Base-by-base conservation (phyloP, 2,797 vertebrate species). In the Melanotaenia pygmaea region DNA sequence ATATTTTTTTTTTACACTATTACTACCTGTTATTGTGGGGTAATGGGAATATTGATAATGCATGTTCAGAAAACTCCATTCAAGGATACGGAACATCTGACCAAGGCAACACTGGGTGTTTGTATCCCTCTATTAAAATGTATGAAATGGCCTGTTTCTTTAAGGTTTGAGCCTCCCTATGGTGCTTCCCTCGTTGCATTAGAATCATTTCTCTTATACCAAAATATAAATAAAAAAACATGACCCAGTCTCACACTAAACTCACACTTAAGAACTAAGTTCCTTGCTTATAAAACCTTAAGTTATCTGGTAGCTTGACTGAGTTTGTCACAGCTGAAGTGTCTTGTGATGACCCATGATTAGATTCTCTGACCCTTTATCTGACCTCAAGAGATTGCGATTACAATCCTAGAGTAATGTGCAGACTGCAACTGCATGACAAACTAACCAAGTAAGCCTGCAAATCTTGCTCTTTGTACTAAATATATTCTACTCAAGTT, bases 251-350 rank as follows among this genome's bases (percentile, higher is more conserved):
- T 53, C 18, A 40, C 62, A 40, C 40, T 61, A 62, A 56, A 43
- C 45, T 40, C 24, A 24, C 14, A 45, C 7, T 54, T 1, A 70
- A 47, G 6, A 57, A 26, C 14, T 75, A 0, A 4, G 43, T 37
- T 63, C 56, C 22, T 56, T 58, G 5, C 28, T 28, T 24, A 45
- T 26, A 70, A 64, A 80, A 63, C 72, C 69, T 45, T 59, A 34
- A 5, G 53, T 64, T 84, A 85, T 90, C 79, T 84, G 59, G n/a
- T 63, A 67, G 61, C 26, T 75, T 70, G 76, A 71, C 69, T 57
- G 32, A 59, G 73, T 70, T 74, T 75, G 88, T 86, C 85, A 85
- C 83, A 81, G 77, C 51, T 86, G 68, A 90, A 88, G 86, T 92
- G 89, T 84, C 82, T 57, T 65, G 69, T 88, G 79, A 82, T 87